A percentile compares a stretch with the other conserved stretches of the same genome.
phyloP scores from a whole-genome alignment of 2,888 invertebrate species.

The Erebia palarica region DNA sequence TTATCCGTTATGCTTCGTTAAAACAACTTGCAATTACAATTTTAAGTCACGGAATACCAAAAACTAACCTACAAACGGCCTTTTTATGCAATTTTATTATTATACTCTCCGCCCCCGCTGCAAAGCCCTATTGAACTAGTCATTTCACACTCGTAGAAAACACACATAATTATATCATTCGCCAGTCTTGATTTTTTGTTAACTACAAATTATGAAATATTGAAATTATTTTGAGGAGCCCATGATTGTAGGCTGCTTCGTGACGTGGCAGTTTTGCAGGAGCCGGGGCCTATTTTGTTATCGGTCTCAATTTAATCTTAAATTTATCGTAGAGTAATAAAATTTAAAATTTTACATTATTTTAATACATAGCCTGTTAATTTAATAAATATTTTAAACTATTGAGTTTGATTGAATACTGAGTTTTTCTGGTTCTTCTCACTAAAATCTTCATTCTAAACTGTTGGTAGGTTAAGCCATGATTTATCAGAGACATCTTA shows the following conservation, averaged over 20 bases:
- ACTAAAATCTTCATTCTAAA: no score
- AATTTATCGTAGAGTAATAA: not conserved
- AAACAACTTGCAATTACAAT: constrained; percentile 40
- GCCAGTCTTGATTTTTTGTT: constrained; percentile 69
- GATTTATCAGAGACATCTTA: no score
- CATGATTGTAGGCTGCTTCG: constrained; percentile 68
- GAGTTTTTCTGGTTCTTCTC: no score
- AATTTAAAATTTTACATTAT: not conserved
- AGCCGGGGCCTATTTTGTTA: constrained; percentile 42
- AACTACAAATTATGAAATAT: constrained; percentile 73
- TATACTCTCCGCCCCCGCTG: constrained; percentile 41
- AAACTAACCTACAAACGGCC: constrained; percentile 35
- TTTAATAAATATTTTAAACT: not conserved
- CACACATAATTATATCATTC: constrained; percentile 79
- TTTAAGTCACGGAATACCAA: constrained; percentile 37
- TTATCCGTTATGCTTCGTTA: constrained; percentile 39
- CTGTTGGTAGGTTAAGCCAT: no score
- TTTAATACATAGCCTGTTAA: not conserved
- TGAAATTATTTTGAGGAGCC: constrained; percentile 74
- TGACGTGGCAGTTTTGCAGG: constrained; percentile 63
- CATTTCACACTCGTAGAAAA: constrained; percentile 74
- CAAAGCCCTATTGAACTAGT: constrained; percentile 70
- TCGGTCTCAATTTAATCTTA: constrained; percentile 20
- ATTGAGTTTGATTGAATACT: no score
- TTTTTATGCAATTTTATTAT: constrained; percentile 53